A percentile compares a stretch with the other conserved stretches of the same genome.
Evolutionary conservation across 2,888 invertebrate genomes (phyloP).

Genomic region (Sinhomidia bicolor): DNA sequence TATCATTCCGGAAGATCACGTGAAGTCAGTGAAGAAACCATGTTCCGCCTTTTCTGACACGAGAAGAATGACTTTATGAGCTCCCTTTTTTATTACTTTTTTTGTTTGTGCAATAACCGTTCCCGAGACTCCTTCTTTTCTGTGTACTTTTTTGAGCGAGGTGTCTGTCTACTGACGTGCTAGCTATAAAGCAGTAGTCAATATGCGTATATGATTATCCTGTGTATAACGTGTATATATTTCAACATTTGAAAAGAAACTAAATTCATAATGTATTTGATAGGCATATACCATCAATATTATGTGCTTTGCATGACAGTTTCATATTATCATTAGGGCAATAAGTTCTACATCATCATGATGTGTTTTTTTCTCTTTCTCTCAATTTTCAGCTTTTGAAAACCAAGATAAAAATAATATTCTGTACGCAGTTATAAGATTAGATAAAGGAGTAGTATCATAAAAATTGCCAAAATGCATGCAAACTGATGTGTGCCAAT

Average conservation of each 20-base stretch:
- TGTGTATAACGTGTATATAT: no score
- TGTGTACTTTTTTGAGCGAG: background rate
- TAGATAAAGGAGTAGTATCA: background rate
- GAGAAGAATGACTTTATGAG: slow-evolving; percentile 39
- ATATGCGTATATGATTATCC: no score
- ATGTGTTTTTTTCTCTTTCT: no score
- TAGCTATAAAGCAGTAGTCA: no score
- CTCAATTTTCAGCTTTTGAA: background rate
- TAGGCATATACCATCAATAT: no score
- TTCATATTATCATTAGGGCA: no score
- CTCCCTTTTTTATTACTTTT: slow-evolving; percentile 19
- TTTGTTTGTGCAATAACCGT: slow-evolving; percentile 34
- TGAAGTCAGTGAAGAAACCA: background rate
- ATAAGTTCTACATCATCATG: no score
- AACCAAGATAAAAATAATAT: background rate
- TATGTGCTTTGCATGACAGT: no score
- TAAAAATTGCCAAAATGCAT: slow-evolving; percentile 31
- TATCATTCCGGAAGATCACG: slow-evolving; percentile 33
- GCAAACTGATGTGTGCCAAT: slow-evolving; percentile 37
- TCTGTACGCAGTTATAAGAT: background rate
- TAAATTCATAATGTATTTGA: no score
- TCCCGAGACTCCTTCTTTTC: background rate
- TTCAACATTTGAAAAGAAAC: no score
- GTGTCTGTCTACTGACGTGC: background rate
- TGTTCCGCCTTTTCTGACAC: slow-evolving; percentile 6